A percentile compares a stretch with the other conserved stretches of the same genome.
Conservation (phyloP, 2,113 vertebrate genomes). For the Antechinus flavipes region DNA sequence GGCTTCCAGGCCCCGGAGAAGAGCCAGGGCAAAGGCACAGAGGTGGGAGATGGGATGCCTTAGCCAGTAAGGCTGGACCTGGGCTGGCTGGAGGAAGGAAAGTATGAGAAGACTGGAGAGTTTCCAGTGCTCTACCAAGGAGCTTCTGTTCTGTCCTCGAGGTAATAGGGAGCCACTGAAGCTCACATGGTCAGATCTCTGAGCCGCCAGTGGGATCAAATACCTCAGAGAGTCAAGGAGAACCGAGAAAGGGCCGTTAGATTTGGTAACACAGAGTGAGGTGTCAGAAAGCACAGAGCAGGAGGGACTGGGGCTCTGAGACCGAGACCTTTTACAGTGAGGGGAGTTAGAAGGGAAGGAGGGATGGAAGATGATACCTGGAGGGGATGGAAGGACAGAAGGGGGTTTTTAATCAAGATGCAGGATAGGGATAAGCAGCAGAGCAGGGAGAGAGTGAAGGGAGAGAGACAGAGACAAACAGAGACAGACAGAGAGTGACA, state of each 20-base stretch:
- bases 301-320: background rate
- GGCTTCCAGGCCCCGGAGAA: no score
- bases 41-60: no score
- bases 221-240: background rate
- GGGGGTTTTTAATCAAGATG: background rate
- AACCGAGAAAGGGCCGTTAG: background rate
- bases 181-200: no score
- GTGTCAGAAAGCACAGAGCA: background rate
- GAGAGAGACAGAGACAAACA: background rate
- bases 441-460: background rate
- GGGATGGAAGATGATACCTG: background rate
- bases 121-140: no score
- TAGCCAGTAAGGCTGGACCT: no score
- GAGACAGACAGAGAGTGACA: background rate
- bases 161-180: no score
- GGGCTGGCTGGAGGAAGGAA: no score
- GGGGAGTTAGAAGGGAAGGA: background rate
- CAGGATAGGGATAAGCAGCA: background rate
- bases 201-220: background rate
- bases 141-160: no score
- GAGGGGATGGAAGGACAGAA: background rate
- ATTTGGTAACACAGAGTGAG: background rate
- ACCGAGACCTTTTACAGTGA: background rate
- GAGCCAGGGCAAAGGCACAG: no score
- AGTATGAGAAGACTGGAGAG: no score